phyloP scores from a whole-genome alignment of 2,113 vertebrate species.

The Rhinoderma darwinii region DNA sequence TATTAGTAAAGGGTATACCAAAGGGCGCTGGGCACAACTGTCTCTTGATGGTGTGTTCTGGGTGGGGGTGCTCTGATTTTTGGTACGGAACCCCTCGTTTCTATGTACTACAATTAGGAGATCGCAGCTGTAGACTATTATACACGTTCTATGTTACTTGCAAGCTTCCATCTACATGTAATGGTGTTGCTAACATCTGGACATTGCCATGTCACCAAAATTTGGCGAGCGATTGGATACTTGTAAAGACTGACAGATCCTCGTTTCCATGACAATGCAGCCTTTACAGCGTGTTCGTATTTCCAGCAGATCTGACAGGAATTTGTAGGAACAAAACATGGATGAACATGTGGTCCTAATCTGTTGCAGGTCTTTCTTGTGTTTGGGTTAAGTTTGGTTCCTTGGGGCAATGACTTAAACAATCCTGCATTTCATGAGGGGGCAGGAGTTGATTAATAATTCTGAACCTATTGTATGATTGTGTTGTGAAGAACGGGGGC shows the following conservation, averaged over 20 bases:
- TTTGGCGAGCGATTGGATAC: neutral
- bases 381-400: constrained; percentile 24
- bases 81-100: too few relatives aligned
- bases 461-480: too few relatives aligned
- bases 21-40: too few relatives aligned
- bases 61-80: neutral
- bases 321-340: neutral
- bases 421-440: constrained; percentile 11
- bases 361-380: constrained; percentile 5
- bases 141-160: neutral
- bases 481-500: neutral
- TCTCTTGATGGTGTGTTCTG: neutral
- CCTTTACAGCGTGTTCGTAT: neutral
- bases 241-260: constrained; percentile 25
- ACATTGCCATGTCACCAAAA: neutral
- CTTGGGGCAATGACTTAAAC: constrained; percentile 38
- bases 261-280: neutral
- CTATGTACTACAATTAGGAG: too few relatives aligned
- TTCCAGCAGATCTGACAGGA: constrained; percentile 12
- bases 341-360: constrained; percentile 32
- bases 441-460: neutral
- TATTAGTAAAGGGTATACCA: too few relatives aligned
- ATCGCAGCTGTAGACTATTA: too few relatives aligned
- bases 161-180: neutral
- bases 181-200: neutral